Percentiles rank a stretch among this genome's conserved stretches.
These are phyloP conservation scores for Anticlea derivata DNA, from an alignment of 2,888 invertebrate species.

Conservation along the genomic window DNA sequence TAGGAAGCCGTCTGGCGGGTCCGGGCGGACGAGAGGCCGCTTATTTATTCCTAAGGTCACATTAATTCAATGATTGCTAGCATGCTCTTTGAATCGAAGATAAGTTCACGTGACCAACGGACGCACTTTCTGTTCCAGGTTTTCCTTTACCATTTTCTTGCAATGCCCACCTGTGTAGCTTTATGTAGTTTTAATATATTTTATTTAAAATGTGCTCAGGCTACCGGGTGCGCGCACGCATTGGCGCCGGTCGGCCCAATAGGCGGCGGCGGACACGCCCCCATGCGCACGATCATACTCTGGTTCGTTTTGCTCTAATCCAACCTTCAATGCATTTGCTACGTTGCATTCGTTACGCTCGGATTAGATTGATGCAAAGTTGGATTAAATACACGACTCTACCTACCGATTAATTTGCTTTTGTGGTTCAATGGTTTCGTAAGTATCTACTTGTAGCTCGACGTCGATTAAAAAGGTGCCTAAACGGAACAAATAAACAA, in stretches of 20 bases:
- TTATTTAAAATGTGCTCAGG: constrained; percentile 43
- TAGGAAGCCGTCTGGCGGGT: constrained; percentile 74
- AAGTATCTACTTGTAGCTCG: no score
- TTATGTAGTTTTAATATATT: constrained; percentile 11
- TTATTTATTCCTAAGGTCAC: constrained; percentile 59
- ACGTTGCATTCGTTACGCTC: constrained; percentile 7
- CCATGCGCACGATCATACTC: constrained; percentile 37
- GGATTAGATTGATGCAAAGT: constrained; percentile 3
- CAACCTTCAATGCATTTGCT: constrained; percentile 12
- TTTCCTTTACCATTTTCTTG: constrained; percentile 5
- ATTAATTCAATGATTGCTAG: constrained; percentile 42
- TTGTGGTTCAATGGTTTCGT: no score
- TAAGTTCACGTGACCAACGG: background rate
- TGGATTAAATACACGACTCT: no score
- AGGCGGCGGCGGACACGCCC: constrained; percentile 70
- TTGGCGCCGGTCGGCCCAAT: constrained; percentile 77
- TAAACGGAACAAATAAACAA: no score
- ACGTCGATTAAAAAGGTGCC: no score
- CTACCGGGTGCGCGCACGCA: constrained; percentile 79
- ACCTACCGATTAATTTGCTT: no score
- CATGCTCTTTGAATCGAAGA: constrained; percentile 26
- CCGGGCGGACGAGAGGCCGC: constrained; percentile 44
- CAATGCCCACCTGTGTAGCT: background rate
- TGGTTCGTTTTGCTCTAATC: constrained; percentile 25
- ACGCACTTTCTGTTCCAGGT: constrained; percentile 8